Conservation (phyloP, 2,888 invertebrate species). For the Euzetes globulus region DNA sequence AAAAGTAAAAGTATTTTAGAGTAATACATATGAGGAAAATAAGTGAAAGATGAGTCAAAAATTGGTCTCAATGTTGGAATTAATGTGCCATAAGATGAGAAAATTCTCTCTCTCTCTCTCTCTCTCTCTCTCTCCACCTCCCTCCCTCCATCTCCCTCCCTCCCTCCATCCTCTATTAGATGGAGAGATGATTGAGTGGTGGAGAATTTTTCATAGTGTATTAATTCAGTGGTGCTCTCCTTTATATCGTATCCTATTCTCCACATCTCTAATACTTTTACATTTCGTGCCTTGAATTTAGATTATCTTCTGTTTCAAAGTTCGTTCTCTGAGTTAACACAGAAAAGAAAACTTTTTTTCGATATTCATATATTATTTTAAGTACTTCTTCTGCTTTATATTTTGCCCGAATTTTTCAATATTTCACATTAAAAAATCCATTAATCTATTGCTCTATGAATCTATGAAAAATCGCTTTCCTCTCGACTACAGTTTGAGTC, state of each 20-base stretch:
- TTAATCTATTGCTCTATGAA: too few species aligned
- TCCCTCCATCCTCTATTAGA: background rate
- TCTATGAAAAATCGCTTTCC: too few species aligned
- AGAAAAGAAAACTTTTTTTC: background rate
- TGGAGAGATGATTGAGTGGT: background rate
- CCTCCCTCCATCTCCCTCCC: background rate
- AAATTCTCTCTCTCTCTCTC: background rate
- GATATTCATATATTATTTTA: background rate
- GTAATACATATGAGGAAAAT: too few species aligned
- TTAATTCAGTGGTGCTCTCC: conserved; percentile 7
- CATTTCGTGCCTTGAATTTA: conserved; percentile 10
- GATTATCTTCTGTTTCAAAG: conserved; percentile 1
- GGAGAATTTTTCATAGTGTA: conserved; percentile 13
- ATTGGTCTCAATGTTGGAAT: background rate
- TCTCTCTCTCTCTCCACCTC: background rate
- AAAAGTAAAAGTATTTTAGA: too few species aligned
- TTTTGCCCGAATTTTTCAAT: too few species aligned
- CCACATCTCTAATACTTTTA: background rate
- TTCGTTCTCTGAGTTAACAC: too few species aligned
- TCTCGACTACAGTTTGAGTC: too few species aligned
- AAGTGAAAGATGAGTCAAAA: conserved; percentile 3
- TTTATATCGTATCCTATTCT: background rate
- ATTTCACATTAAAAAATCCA: too few species aligned
- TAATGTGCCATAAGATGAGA: background rate
- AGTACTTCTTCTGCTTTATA: background rate